These are phyloP conservation scores for Urocolius indicus DNA, from an alignment of 2,113 vertebrate species.

Conservation along the genomic window DNA sequence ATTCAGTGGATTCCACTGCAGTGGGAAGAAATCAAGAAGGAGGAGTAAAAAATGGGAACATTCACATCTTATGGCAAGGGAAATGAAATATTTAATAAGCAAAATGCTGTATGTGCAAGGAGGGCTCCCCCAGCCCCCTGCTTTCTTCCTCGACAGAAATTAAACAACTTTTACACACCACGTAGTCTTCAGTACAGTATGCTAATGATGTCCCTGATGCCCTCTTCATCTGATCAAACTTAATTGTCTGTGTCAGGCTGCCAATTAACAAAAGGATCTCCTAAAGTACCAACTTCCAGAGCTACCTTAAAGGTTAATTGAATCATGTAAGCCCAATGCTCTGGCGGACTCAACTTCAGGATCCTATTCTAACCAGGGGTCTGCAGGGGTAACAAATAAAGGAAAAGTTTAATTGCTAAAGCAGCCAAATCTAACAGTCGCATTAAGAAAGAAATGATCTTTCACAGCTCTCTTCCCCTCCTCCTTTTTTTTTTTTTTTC, in stretches of 20 bases:
- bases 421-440: constrained; percentile 17
- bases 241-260: constrained; percentile 86
- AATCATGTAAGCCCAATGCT: constrained; percentile 80
- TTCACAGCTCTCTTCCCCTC: not conserved
- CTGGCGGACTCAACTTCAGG: constrained; percentile 73
- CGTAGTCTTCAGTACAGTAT: constrained; percentile 79
- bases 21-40: constrained; percentile 47
- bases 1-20: constrained; percentile 39
- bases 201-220: constrained; percentile 81
- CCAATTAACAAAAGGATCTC: constrained; percentile 83
- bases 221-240: constrained; percentile 84
- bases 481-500: not conserved
- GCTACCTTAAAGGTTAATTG: constrained; percentile 87
- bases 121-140: constrained; percentile 54
- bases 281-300: constrained; percentile 78
- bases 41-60: constrained; percentile 24
- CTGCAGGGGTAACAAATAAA: constrained; percentile 68
- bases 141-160: constrained; percentile 77
- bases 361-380: constrained; percentile 71
- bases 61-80: constrained; percentile 26
- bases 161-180: constrained; percentile 82
- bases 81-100: constrained; percentile 74
- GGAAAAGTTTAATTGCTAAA: constrained; percentile 66
- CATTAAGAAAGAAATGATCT: constrained; percentile 48
- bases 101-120: constrained; percentile 29